phyloP scores from a whole-genome alignment of 2,113 vertebrate genomes.

The Tetraodon nigroviridis region DNA sequence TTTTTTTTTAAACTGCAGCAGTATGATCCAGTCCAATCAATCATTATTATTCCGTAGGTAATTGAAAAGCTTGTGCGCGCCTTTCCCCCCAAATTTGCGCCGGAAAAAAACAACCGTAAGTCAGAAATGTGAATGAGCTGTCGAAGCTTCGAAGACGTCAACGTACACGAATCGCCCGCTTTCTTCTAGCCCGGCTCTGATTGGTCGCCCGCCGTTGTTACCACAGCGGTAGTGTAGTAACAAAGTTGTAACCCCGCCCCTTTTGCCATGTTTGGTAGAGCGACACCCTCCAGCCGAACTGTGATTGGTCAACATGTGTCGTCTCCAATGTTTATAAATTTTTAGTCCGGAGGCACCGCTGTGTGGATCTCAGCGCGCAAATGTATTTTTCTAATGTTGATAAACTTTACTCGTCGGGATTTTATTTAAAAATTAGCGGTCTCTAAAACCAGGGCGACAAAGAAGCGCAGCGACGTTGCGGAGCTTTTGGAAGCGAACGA shows the following conservation, averaged over 20 bases:
- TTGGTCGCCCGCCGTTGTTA: slow-evolving; percentile 67
- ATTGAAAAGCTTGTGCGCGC: slow-evolving; percentile 52
- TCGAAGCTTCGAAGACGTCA: slow-evolving; percentile 47
- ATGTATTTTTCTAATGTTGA: slow-evolving; percentile 60
- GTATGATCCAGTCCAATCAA: slow-evolving; percentile 30
- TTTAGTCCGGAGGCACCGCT: slow-evolving; percentile 43
- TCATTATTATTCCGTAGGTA: slow-evolving; percentile 50
- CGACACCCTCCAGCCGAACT: slow-evolving; percentile 33
- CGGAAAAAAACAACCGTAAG: slow-evolving; percentile 28
- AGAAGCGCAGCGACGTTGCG: slow-evolving; percentile 32
- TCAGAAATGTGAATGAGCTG: slow-evolving; percentile 69
- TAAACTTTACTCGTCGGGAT: slow-evolving; percentile 42
- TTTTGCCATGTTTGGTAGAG: slow-evolving; percentile 58
- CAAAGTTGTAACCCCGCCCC: slow-evolving; percentile 54
- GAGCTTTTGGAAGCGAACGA: slow-evolving; percentile 28
- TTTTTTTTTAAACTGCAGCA: neutral
- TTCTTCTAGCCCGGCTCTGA: slow-evolving; percentile 55
- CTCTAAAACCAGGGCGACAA: slow-evolving; percentile 2
- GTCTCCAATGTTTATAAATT: slow-evolving; percentile 71
- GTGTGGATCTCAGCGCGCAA: slow-evolving; percentile 72
- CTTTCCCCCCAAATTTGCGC: slow-evolving; percentile 57
- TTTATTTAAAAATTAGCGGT: slow-evolving; percentile 50
- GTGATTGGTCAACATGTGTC: slow-evolving; percentile 65
- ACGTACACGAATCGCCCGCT: slow-evolving; percentile 77
- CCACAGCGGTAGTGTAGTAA: slow-evolving; percentile 73